A percentile compares a stretch with the other conserved stretches of the same genome.
Conservation (phyloP, 2,888 invertebrate species). For the Tortricodes alternella region DNA sequence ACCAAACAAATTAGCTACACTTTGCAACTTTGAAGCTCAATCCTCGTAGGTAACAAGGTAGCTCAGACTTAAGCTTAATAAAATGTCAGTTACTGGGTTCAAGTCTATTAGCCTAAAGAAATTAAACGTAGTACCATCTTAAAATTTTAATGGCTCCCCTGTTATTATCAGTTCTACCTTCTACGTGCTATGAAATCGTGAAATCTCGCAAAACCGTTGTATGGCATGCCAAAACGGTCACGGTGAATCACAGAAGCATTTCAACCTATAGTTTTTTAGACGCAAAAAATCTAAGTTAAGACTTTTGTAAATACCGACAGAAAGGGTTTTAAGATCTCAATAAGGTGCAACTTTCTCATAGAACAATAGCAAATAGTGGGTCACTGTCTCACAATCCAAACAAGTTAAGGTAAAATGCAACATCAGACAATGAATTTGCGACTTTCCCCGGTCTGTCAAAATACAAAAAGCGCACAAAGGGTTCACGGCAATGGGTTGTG, state of each 20-base stretch:
- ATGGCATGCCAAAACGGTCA: slow-evolving; percentile 21
- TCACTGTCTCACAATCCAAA: slow-evolving; percentile 47
- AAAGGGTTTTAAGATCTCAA: slow-evolving; percentile 67
- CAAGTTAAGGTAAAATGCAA: slow-evolving; percentile 56
- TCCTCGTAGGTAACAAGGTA: background rate
- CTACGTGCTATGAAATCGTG: slow-evolving; percentile 10
- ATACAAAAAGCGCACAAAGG: slow-evolving; percentile 60
- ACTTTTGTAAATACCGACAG: slow-evolving; percentile 51
- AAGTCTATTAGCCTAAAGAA: slow-evolving; percentile 17
- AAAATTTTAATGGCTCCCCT: slow-evolving; percentile 32
- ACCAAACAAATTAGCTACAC: background rate
- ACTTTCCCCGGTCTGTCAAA: slow-evolving; percentile 63
- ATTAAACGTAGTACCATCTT: slow-evolving; percentile 26
- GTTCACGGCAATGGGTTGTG: slow-evolving; percentile 74
- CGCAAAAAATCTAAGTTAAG: slow-evolving; percentile 38
- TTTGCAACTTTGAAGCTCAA: slow-evolving; percentile 10
- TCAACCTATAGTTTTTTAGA: slow-evolving; percentile 38
- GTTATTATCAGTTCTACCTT: slow-evolving; percentile 15
- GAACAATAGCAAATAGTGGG: slow-evolving; percentile 59
- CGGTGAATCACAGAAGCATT: slow-evolving; percentile 32
- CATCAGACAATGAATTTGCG: slow-evolving; percentile 38
- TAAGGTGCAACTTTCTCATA: slow-evolving; percentile 65
- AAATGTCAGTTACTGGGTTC: slow-evolving; percentile 5
- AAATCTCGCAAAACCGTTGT: slow-evolving; percentile 14
- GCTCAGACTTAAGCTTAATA: slow-evolving; percentile 1